These are phyloP conservation scores for Setipinna tenuifilis DNA, from an alignment of 2,797 vertebrate species.

Conservation along the genomic window DNA sequence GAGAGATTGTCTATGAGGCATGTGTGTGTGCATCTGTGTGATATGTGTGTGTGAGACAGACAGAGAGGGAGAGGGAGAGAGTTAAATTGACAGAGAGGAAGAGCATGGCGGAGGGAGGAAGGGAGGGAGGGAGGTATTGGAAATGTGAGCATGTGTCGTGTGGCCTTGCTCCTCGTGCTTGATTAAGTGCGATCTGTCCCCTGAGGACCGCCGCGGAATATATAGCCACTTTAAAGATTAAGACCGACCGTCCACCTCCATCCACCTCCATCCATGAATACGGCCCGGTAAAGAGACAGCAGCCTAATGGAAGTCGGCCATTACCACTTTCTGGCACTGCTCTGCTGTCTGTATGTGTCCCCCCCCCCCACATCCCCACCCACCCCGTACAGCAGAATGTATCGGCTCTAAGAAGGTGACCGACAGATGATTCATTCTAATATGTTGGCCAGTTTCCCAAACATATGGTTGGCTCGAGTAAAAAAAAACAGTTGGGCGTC, in stretches of 20 bases:
- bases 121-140: neutral
- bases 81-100: no score
- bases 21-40: neutral
- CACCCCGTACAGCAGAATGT: neutral
- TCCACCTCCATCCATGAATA: neutral
- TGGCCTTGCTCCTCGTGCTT: constrained; percentile 7
- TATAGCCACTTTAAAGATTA: constrained; percentile 43
- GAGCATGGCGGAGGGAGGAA: neutral
- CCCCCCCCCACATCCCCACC: no score
- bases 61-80: no score
- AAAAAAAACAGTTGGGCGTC: neutral
- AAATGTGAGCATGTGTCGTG: neutral
- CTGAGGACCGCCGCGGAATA: constrained; percentile 11
- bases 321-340: neutral
- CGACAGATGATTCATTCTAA: neutral
- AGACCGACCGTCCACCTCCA: neutral
- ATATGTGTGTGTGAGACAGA: no score
- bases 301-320: constrained; percentile 1
- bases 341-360: neutral
- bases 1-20: neutral
- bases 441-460: neutral
- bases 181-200: constrained; percentile 11
- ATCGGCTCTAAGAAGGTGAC: constrained; percentile 9
- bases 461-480: neutral
- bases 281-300: neutral